A percentile compares a stretch with the other conserved stretches of the same genome.
Conservation (phyloP, 1,140 invertebrate genomes). For the Brachionus rubens region DNA sequence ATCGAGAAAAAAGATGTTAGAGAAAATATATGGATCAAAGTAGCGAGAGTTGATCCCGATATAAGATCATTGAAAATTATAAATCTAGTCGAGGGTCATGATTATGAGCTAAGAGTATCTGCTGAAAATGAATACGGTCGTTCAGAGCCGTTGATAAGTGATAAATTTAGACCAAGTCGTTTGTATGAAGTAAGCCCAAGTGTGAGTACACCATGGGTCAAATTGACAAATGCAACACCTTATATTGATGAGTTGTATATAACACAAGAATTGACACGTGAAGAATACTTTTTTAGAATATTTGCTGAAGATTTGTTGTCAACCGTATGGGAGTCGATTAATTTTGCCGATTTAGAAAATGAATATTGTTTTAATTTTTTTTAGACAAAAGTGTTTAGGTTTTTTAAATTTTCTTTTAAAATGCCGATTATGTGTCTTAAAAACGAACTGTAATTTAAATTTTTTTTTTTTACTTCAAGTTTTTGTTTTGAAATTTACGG, state of each 20-base stretch:
- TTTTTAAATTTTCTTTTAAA: too few relatives aligned
- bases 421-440: not conserved
- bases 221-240: conserved; percentile 37
- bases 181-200: conserved; percentile 46
- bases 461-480: not conserved
- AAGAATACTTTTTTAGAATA: conserved; percentile 40
- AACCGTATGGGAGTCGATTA: conserved; percentile 44
- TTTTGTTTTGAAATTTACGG: not conserved
- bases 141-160: conserved; percentile 88
- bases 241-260: conserved; percentile 44
- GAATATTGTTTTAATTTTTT: conserved; percentile 17
- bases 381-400: too few relatives aligned
- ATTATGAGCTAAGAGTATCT: conserved; percentile 92
- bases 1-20: conserved; percentile 91
- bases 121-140: conserved; percentile 92
- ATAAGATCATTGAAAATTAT: conserved; percentile 73
- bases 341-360: conserved; percentile 42
- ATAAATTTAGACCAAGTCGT: conserved; percentile 82
- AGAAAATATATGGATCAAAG: conserved; percentile 84
- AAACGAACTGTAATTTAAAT: not conserved
- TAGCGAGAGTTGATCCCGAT: conserved; percentile 86
- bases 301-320: conserved; percentile 35
- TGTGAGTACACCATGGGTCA: conserved; percentile 35
- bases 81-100: conserved; percentile 84
- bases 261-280: conserved; percentile 27